Conservation (phyloP, 2,888 invertebrate genomes). For the Diarsia rubi region DNA sequence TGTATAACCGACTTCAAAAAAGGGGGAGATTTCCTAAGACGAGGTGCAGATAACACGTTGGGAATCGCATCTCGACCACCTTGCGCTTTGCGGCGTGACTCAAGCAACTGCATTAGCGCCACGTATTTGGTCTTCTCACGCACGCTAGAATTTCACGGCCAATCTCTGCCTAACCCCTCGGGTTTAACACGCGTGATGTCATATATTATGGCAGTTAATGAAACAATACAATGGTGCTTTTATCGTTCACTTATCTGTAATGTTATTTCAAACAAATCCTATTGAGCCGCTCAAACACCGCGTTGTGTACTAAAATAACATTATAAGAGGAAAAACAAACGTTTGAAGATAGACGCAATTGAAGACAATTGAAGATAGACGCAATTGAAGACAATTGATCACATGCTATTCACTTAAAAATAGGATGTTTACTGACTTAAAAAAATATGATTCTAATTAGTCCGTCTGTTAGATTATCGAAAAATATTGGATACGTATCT, state of each 20-base stretch:
- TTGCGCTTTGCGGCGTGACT: too few species aligned
- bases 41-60: too few species aligned
- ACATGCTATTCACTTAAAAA: conserved; percentile 12
- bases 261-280: conserved; percentile 40
- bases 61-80: too few species aligned
- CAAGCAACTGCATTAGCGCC: too few species aligned
- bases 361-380: conserved; percentile 15
- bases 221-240: conserved; percentile 28
- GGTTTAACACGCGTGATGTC: background rate
- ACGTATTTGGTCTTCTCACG: too few species aligned
- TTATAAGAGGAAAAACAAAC: conserved; percentile 49
- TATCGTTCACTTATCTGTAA: conserved; percentile 37
- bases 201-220: background rate
- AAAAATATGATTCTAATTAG: too few species aligned
- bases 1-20: too few species aligned
- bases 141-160: too few species aligned
- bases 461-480: too few species aligned
- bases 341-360: background rate
- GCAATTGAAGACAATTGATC: conserved; percentile 22
- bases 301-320: conserved; percentile 41
- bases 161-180: background rate
- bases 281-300: conserved; percentile 37
- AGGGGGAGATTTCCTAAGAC: too few species aligned
- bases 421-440: too few species aligned
- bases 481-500: too few species aligned